Evolutionary conservation across 1,140 invertebrate genomes (phyloP).

Genomic region (Diorhabda sublineata): DNA sequence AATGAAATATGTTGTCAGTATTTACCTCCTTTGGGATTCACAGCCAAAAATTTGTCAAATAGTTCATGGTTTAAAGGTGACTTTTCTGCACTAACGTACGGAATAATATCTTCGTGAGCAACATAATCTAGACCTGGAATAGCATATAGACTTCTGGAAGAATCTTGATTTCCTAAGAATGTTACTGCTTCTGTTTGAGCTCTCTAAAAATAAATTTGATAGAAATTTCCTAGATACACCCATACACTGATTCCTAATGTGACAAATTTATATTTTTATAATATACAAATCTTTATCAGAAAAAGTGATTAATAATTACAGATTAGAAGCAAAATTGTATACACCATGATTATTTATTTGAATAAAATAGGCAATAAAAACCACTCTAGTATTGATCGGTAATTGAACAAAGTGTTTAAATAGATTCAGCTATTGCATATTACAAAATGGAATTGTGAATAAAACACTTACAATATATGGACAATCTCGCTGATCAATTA

Average conservation of each 20-base stretch:
- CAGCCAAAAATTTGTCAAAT: constrained; percentile 91
- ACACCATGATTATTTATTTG: too few species aligned
- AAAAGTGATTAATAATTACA: too few species aligned
- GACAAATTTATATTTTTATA: too few species aligned
- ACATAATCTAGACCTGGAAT: constrained; percentile 96
- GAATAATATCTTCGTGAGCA: constrained; percentile 91
- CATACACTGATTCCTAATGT: too few species aligned
- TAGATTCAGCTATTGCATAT: too few species aligned
- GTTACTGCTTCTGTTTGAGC: constrained; percentile 96
- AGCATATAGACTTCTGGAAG: constrained; percentile 86
- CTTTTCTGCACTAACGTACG: constrained; percentile 76
- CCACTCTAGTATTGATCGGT: too few species aligned
- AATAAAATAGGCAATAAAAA: too few species aligned
- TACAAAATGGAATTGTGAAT: too few species aligned
- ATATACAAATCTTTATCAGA: too few species aligned
- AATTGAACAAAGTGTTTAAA: too few species aligned
- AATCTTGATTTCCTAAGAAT: constrained; percentile 94
- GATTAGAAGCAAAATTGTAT: too few species aligned
- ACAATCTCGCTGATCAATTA: constrained; percentile 94
- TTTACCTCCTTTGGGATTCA: constrained; percentile 71
- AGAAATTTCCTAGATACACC: too few species aligned
- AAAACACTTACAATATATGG: constrained; percentile 75
- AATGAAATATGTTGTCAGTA: background rate
- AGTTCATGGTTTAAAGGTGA: constrained; percentile 88
- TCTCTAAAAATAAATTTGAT: constrained; percentile 55